phyloP scores from a whole-genome alignment of 2,888 invertebrate genomes.

The Luperina nickerlii region DNA sequence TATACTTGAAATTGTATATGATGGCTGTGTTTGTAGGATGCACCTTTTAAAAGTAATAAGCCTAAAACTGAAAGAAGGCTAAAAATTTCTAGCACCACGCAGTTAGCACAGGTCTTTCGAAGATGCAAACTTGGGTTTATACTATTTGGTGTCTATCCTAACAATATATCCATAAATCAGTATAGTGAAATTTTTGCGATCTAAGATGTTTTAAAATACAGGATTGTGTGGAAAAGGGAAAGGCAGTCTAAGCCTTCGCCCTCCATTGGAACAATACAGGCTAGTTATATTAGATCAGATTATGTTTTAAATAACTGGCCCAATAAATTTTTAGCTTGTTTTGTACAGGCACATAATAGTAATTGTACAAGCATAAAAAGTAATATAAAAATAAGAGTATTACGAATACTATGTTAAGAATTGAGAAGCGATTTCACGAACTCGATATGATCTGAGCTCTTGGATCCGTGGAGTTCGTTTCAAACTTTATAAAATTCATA shows the following conservation, averaged over 20 bases:
- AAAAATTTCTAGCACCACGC: not conserved
- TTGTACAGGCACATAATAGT: not conserved
- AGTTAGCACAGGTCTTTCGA: not conserved
- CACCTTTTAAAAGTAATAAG: not conserved
- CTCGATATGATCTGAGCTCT: not conserved
- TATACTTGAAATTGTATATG: not conserved
- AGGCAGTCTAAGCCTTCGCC: no score
- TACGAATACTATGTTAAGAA: not conserved
- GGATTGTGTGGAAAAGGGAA: no score
- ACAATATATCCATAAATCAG: not conserved
- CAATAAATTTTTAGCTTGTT: not conserved
- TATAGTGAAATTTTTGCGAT: not conserved
- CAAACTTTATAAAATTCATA: not conserved
- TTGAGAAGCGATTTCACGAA: not conserved
- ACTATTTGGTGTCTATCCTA: not conserved
- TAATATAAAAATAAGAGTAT: conserved; percentile 1
- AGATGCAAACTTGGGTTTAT: not conserved
- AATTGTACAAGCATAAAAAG: conserved; percentile 12
- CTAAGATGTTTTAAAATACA: not conserved
- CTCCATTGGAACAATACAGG: no score
- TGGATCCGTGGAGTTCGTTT: not conserved
- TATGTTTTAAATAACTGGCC: not conserved
- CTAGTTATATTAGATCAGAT: no score
- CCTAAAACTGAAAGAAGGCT: not conserved
- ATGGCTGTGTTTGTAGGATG: not conserved